These are phyloP conservation scores for Mesoligia furuncula DNA, from an alignment of 2,888 invertebrate species.

Conservation along the genomic window DNA sequence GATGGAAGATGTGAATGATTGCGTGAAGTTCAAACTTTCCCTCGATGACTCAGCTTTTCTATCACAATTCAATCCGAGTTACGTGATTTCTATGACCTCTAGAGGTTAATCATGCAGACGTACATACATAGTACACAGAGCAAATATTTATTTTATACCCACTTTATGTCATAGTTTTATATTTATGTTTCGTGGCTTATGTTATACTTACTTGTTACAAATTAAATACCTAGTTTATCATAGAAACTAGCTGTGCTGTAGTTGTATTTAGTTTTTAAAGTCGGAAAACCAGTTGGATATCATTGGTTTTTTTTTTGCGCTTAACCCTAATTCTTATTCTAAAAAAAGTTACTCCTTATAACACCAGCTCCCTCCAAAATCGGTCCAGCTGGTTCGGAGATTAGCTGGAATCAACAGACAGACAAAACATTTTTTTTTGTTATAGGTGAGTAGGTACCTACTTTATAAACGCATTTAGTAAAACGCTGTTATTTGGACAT, in stretches of 20 bases:
- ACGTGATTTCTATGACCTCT: conserved; percentile 39
- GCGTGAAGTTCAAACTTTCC: conserved; percentile 54
- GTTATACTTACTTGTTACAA: background rate
- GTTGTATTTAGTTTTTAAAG: background rate
- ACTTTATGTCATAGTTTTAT: background rate
- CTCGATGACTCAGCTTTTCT: conserved; percentile 39
- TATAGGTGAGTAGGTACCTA: too few species aligned
- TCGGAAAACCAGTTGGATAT: background rate
- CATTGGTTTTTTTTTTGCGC: background rate
- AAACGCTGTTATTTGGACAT: background rate
- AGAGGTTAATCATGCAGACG: conserved; percentile 27
- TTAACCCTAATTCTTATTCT: background rate
- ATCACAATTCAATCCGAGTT: conserved; percentile 43
- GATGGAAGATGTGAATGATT: conserved; percentile 27
- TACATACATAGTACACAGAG: background rate
- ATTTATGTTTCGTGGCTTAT: background rate
- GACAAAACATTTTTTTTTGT: background rate
- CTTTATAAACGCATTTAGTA: too few species aligned
- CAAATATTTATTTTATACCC: background rate
- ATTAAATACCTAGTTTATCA: background rate
- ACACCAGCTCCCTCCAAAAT: background rate
- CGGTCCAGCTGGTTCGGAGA: too few species aligned
- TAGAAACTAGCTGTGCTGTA: background rate
- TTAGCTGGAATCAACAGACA: background rate
- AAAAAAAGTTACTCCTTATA: background rate